Conservation (phyloP, 2,888 invertebrate species). For the Seladonia tumulorum region DNA sequence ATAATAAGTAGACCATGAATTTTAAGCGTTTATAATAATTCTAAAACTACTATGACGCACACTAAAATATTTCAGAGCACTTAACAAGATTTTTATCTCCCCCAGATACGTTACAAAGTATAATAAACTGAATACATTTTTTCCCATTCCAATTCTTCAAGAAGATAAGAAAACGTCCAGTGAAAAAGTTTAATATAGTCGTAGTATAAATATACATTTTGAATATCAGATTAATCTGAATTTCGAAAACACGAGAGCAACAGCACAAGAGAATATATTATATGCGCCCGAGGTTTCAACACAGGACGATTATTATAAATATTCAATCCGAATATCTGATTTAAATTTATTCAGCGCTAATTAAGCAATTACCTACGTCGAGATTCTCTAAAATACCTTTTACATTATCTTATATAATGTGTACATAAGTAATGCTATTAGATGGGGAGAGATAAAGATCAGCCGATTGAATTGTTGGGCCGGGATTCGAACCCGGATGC, state of each 20-base stretch:
- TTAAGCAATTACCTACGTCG: neutral
- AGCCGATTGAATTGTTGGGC: constrained; percentile 8
- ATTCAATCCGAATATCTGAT: neutral
- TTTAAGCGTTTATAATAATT: no score
- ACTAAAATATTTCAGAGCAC: no score
- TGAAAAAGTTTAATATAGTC: neutral
- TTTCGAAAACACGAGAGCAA: neutral
- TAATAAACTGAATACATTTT: neutral
- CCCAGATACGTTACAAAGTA: neutral
- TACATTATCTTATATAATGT: neutral
- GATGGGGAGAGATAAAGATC: neutral
- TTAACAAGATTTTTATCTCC: neutral
- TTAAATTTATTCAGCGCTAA: neutral
- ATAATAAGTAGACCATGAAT: no score
- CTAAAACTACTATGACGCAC: no score
- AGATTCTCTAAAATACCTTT: neutral
- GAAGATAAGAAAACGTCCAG: neutral
- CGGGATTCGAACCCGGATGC: constrained; percentile 19
- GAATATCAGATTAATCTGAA: neutral
- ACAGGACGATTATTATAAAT: neutral
- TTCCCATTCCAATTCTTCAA: neutral
- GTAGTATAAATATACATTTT: neutral
- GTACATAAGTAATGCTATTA: constrained; percentile 9
- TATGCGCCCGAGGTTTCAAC: neutral
- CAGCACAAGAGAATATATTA: neutral